Percentiles rank a stretch among this genome's conserved stretches.
Conservation (phyloP, 2,888 invertebrate genomes). For the Salticus scenicus region DNA sequence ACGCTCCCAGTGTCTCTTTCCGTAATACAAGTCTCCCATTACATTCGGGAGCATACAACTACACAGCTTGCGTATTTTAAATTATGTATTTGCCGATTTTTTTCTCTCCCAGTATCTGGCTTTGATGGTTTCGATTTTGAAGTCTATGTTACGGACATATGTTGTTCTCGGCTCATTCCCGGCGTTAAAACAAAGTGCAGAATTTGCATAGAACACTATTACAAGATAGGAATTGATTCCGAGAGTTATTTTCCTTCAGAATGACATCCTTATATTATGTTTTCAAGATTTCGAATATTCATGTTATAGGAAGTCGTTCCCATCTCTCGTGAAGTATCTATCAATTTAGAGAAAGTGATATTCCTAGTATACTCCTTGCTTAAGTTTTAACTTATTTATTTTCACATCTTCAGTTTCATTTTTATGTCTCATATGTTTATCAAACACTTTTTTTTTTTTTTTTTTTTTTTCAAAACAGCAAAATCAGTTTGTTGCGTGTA, state of each 20-base stretch:
- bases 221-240: slow-evolving; percentile 57
- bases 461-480: too few species aligned
- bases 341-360: slow-evolving; percentile 1
- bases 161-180: not conserved
- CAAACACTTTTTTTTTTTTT: too few species aligned
- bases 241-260: slow-evolving; percentile 21
- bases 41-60: not conserved
- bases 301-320: not conserved
- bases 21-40: slow-evolving; percentile 40
- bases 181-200: slow-evolving; percentile 14
- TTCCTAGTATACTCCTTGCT: too few species aligned
- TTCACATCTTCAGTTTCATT: too few species aligned
- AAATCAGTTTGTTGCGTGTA: too few species aligned
- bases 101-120: not conserved
- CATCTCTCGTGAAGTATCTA: not conserved
- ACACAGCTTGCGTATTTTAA: slow-evolving; percentile 57
- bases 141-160: not conserved
- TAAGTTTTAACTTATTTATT: not conserved
- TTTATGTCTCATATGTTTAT: too few species aligned
- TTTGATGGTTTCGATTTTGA: slow-evolving; percentile 15
- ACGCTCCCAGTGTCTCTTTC: slow-evolving; percentile 26
- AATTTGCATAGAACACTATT: slow-evolving; percentile 33
- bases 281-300: slow-evolving; percentile 27
- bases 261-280: slow-evolving; percentile 33
- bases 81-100: slow-evolving; percentile 46